These are phyloP conservation scores for Tachina fera DNA, from an alignment of 2,888 invertebrate species.

Conservation along the genomic window DNA sequence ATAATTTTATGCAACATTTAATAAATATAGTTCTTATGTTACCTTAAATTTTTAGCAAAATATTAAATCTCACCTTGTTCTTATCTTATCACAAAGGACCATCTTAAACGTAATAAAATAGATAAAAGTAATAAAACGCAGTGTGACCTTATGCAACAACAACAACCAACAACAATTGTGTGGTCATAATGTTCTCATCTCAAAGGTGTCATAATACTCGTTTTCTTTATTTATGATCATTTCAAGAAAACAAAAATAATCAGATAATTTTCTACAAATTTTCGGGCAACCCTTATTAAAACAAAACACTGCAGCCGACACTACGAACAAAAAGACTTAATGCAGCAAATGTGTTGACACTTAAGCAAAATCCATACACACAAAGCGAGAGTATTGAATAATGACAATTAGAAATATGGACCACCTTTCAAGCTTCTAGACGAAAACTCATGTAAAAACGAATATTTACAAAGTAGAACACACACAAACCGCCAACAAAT, in stretches of 20 bases:
- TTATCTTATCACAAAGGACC: slow-evolving; percentile 56
- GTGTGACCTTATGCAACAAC: slow-evolving; percentile 17
- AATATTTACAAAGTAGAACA: slow-evolving; percentile 24
- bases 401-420: slow-evolving; percentile 64
- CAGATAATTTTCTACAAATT: slow-evolving; percentile 38
- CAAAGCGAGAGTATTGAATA: slow-evolving; percentile 22
- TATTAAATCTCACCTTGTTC: slow-evolving; percentile 55
- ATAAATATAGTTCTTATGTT: slow-evolving; percentile 7
- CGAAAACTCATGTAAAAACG: background rate
- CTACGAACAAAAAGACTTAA: background rate
- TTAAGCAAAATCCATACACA: slow-evolving; percentile 8
- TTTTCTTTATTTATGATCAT: slow-evolving; percentile 62
- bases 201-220: slow-evolving; percentile 65
- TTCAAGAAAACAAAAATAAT: slow-evolving; percentile 29
- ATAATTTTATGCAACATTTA: slow-evolving; percentile 65
- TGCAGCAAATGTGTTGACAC: slow-evolving; percentile 50
- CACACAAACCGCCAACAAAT: slow-evolving; percentile 52
- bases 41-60: slow-evolving; percentile 52
- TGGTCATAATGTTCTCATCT: slow-evolving; percentile 45
- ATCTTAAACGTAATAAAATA: slow-evolving; percentile 21
- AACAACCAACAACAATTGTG: slow-evolving; percentile 49
- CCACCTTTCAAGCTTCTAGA: slow-evolving; percentile 53
- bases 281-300: slow-evolving; percentile 30
- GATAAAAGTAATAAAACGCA: slow-evolving; percentile 36
- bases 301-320: background rate